phyloP scores from a whole-genome alignment of 2,797 vertebrate genomes.

The Sebastes diaconus region DNA sequence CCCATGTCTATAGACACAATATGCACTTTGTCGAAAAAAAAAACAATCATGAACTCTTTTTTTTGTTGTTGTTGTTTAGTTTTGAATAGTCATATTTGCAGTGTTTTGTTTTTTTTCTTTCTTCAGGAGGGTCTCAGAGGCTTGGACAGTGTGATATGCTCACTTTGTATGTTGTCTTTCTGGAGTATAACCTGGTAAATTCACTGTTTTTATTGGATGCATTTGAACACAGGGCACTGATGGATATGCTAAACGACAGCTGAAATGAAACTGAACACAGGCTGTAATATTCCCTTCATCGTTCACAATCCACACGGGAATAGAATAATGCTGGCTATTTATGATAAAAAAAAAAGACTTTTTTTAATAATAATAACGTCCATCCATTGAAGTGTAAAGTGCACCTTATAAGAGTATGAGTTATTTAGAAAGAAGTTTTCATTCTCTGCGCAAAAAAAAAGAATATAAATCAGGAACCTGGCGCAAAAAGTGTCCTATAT shows the following conservation, averaged over 20 bases:
- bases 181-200: conserved; percentile 42
- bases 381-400: conserved; percentile 62
- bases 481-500: conserved; percentile 72
- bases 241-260: conserved; percentile 9
- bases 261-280: conserved; percentile 3
- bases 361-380: conserved; percentile 33
- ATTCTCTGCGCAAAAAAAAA: conserved; percentile 48
- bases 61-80: conserved; percentile 31
- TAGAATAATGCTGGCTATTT: conserved; percentile 54
- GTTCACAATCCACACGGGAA: conserved; percentile 40
- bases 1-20: conserved; percentile 48
- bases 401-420: conserved; percentile 65
- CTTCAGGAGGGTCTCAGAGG: conserved; percentile 27
- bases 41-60: conserved; percentile 33
- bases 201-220: conserved; percentile 45
- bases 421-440: conserved; percentile 32
- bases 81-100: conserved; percentile 54
- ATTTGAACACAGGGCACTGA: conserved; percentile 41
- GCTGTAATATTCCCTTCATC: conserved; percentile 35
- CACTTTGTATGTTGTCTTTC: conserved; percentile 45
- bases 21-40: conserved; percentile 63
- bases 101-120: conserved; percentile 32
- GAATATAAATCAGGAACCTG: conserved; percentile 58
- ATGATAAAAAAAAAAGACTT: conserved; percentile 23
- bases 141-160: conserved; percentile 45